Base-by-base conservation (phyloP, 2,888 invertebrate genomes). In the Seira musarum region DNA sequence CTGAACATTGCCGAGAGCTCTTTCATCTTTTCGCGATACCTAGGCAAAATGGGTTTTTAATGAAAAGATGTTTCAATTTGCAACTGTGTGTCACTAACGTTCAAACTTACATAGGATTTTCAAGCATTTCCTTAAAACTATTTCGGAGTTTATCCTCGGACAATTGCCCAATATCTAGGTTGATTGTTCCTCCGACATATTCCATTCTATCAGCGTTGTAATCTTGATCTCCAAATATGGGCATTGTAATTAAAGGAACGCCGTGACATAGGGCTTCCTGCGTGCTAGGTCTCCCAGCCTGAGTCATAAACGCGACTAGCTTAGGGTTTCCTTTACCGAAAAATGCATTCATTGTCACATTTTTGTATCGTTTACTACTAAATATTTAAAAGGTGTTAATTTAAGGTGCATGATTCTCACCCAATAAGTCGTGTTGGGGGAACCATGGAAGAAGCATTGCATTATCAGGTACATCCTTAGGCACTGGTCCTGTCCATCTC, bases 351-450 rank as follows among this genome's bases (percentile, higher is more conserved):
- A n/a, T n/a, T n/a, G n/a, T n/a, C n/a, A n/a, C n/a, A n/a, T n/a
- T n/a, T n/a, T n/a, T n/a, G n/a, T n/a, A n/a, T n/a, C n/a, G n/a
- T n/a, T n/a, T n/a, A n/a, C n/a, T n/a, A n/a, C n/a, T n/a, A 40
- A 40, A 40, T 40, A 40, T 40, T 40, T 40, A 40, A 40, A 40
- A 40, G 6, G 40, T 40, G 13, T 40, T n/a, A n/a, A n/a, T 40
- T 40, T 40, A 40, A 40, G n/a, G n/a, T n/a, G n/a, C n/a, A n/a
- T n/a, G n/a, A n/a, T n/a, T n/a, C n/a, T n/a, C 5, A 21, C 21
- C 86, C 83, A 17, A 87, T 69, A 17, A 87, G 15, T 87, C 85
- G 40, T 86, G 83, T 64, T 87, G 87, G 2, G 87, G 86, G 63
- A 87, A 75, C 87, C 87, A 87, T 8, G 77, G 8, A 19, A 79